Percentiles rank a stretch among this genome's conserved stretches.
Evolutionary conservation across 2,113 vertebrate species (phyloP).

Genomic region (Alligator sinensis): DNA sequence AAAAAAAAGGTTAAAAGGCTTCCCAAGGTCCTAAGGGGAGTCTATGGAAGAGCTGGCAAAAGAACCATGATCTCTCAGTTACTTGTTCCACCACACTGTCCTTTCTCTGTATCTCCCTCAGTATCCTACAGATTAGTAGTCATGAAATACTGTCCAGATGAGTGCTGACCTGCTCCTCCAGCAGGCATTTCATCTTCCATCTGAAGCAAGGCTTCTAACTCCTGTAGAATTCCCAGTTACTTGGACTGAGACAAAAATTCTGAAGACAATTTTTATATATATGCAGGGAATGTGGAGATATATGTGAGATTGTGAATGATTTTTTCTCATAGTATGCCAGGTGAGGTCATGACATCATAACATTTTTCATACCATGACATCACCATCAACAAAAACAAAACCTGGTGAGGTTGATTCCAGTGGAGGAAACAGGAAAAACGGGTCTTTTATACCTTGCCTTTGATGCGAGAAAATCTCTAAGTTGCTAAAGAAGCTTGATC

Average conservation of each 20-base stretch:
- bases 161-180: background rate
- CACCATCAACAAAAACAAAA: background rate
- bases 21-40: background rate
- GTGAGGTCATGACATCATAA: background rate
- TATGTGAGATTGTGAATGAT: background rate
- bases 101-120: background rate
- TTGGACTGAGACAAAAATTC: background rate
- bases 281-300: background rate
- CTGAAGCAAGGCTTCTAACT: background rate
- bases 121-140: background rate
- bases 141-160: background rate
- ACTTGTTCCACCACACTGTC: background rate
- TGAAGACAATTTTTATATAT: too few species aligned
- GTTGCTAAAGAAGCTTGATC: background rate
- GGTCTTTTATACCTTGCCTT: background rate
- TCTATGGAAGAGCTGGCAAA: background rate
- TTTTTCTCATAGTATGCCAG: background rate
- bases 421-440: background rate
- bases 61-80: background rate
- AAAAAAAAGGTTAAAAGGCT: background rate
- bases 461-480: background rate
- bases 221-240: fast-evolving
- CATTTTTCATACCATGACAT: background rate
- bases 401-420: background rate
- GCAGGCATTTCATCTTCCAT: background rate